Conservation (phyloP, 2,113 vertebrate species). For the Alligator mississippiensis region DNA sequence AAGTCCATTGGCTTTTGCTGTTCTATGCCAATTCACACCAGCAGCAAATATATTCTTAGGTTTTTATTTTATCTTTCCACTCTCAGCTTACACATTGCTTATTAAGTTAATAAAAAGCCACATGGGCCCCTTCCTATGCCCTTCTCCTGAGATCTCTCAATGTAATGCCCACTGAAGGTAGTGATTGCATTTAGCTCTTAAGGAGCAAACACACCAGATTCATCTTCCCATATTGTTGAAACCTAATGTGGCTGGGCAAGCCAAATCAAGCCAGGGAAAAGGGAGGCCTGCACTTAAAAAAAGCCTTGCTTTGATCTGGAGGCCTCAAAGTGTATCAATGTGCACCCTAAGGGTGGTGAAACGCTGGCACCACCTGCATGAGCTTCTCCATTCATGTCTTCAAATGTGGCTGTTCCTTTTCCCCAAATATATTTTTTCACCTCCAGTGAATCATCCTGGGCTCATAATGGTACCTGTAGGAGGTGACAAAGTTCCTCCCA, state of each 20-base stretch:
- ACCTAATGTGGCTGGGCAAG: too few relatives aligned
- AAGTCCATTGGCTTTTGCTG: background rate
- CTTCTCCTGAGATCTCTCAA: background rate
- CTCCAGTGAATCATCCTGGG: background rate
- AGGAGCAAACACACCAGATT: background rate
- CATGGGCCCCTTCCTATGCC: background rate
- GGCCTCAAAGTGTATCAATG: background rate
- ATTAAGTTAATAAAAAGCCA: background rate
- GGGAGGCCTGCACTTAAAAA: too few relatives aligned
- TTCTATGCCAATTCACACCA: background rate
- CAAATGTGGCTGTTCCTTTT: background rate
- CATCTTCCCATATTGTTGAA: background rate
- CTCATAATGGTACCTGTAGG: background rate
- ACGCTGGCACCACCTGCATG: background rate
- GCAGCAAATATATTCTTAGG: background rate
- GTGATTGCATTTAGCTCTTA: background rate
- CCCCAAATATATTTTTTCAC: background rate
- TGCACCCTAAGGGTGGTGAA: background rate
- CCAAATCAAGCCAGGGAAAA: too few relatives aligned
- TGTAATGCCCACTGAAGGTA: background rate
- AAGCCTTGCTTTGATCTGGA: too few relatives aligned
- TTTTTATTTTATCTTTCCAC: background rate
- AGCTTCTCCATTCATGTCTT: background rate
- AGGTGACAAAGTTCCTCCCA: background rate
- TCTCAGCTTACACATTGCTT: background rate